Evolutionary conservation across 2,888 invertebrate genomes (phyloP).

Genomic region (Cerastoderma edule): DNA sequence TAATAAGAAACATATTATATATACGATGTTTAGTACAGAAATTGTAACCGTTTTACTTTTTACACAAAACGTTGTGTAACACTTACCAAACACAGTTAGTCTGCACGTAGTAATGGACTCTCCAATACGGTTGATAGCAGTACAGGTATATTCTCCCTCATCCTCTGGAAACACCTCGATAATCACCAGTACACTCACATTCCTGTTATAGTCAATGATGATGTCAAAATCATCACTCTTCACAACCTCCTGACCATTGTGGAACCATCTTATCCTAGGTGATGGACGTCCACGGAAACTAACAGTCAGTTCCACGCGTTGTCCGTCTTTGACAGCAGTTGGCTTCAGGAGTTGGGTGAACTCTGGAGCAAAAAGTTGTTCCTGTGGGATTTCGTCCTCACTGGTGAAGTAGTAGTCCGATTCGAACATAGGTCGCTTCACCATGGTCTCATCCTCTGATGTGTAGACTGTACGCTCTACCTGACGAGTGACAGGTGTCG

Average conservation of each 20-base stretch:
- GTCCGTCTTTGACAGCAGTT: constrained; percentile 94
- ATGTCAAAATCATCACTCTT: constrained; percentile 83
- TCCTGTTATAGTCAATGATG: constrained; percentile 88
- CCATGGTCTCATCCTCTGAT: constrained; percentile 62
- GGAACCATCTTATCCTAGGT: constrained; percentile 83
- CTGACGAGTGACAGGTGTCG: constrained; percentile 4
- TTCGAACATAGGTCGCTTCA: constrained; percentile 63
- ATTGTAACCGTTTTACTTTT: too few relatives aligned
- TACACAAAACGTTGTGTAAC: too few relatives aligned
- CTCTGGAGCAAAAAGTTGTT: constrained; percentile 89
- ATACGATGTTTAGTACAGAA: too few relatives aligned
- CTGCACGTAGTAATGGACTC: constrained; percentile 96
- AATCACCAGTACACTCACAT: constrained; percentile 93
- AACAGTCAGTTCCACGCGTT: constrained; percentile 85
- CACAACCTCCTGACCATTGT: constrained; percentile 84
- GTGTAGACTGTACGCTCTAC: constrained; percentile 34
- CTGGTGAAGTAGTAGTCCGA: constrained; percentile 64
- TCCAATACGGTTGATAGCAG: constrained; percentile 91
- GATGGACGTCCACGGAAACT: constrained; percentile 76
- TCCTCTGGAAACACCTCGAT: constrained; percentile 99
- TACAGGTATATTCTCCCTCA: constrained; percentile 97
- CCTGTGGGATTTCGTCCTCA: constrained; percentile 70
- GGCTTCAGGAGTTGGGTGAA: constrained; percentile 91
- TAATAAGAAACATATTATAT: too few relatives aligned
- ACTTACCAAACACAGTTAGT: constrained; percentile 83